Evolutionary conservation across 2,797 vertebrate species (phyloP).

Genomic region (Enteromius afrohamiltoni): DNA sequence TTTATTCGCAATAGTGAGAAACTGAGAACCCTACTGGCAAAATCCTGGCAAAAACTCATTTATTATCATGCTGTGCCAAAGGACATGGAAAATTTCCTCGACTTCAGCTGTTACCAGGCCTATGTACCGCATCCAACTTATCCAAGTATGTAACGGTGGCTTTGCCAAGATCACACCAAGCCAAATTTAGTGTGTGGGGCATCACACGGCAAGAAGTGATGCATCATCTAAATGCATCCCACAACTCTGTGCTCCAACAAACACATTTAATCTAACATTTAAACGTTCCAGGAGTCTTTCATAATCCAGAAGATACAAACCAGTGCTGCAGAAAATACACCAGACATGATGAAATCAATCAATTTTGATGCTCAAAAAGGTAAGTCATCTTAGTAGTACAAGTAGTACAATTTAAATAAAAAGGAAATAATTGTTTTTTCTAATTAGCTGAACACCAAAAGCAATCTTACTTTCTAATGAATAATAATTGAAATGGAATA

Average conservation of each 20-base stretch:
- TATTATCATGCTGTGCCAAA: conserved; percentile 29
- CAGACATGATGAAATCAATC: not conserved
- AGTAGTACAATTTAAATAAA: not conserved
- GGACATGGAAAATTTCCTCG: conserved; percentile 35
- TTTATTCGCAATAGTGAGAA: conserved; percentile 20
- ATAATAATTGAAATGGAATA: not conserved
- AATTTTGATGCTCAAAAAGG: not conserved
- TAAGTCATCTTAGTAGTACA: not conserved
- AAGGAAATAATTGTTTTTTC: not conserved
- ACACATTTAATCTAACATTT: conserved; percentile 32
- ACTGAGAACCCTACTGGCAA: not conserved
- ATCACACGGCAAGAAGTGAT: conserved; percentile 40
- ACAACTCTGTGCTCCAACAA: conserved; percentile 26
- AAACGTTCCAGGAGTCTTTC: conserved; percentile 26
- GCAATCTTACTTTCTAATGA: not conserved
- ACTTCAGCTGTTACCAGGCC: conserved; percentile 23
- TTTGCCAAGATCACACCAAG: conserved; percentile 41
- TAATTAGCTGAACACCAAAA: not conserved
- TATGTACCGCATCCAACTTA: conserved; percentile 23
- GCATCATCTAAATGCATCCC: conserved; percentile 47
- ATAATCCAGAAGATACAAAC: not conserved
- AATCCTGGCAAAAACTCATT: conserved; percentile 15
- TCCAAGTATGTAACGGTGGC: conserved; percentile 30
- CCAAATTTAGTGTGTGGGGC: conserved; percentile 38
- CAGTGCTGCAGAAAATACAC: not conserved